Percentiles rank a stretch among this genome's conserved stretches.
Evolutionary conservation across 2,797 vertebrate species (phyloP).

Genomic region (Basileuterus tristriatus): DNA sequence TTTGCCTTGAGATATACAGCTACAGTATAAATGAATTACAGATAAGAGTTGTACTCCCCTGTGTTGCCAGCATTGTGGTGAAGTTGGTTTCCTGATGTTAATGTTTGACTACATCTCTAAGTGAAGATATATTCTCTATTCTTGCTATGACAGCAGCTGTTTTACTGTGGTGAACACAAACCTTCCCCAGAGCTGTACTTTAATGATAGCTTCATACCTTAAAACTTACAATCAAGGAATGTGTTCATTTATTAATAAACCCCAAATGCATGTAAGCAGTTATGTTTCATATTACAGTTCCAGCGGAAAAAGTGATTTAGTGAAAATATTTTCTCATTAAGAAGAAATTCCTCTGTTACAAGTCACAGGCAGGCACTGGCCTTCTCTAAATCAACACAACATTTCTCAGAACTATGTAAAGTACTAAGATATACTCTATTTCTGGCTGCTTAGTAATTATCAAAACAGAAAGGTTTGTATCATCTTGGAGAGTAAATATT

Average conservation of each 20-base stretch:
- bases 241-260: neutral
- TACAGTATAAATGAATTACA: conserved; percentile 24
- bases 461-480: neutral
- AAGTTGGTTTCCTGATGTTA: conserved; percentile 28
- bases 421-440: neutral
- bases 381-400: neutral
- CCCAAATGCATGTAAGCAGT: neutral
- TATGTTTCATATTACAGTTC: neutral
- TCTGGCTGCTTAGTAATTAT: neutral
- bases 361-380: neutral
- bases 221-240: neutral
- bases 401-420: neutral
- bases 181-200: neutral
- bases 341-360: neutral
- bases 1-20: neutral
- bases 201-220: neutral
- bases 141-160: neutral
- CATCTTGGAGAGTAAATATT: neutral
- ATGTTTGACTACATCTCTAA: neutral
- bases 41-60: neutral
- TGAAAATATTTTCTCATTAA: neutral
- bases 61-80: neutral
- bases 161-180: conserved; percentile 24
- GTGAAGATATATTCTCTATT: neutral
- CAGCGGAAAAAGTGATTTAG: neutral